Evolutionary conservation across 2,888 invertebrate species (phyloP).

Genomic region (Sesia bembeciformis): DNA sequence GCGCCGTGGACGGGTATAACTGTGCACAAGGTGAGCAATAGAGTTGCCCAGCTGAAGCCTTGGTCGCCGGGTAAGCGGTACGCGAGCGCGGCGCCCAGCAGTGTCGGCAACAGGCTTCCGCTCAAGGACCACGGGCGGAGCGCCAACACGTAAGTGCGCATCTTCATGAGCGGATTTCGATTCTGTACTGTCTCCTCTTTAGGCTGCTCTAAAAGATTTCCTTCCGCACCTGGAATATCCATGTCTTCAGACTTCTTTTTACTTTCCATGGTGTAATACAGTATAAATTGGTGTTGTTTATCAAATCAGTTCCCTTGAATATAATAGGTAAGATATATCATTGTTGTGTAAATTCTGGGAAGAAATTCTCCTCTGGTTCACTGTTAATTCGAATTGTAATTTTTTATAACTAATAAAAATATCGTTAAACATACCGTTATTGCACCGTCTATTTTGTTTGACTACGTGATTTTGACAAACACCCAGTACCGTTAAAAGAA

Average conservation of each 20-base stretch:
- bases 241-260: slow-evolving; percentile 38
- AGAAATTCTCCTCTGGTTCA: too few species aligned
- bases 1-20: slow-evolving; percentile 95
- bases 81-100: slow-evolving; percentile 91
- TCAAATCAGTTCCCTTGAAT: too few species aligned
- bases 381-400: too few species aligned
- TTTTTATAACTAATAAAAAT: too few species aligned
- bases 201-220: slow-evolving; percentile 60
- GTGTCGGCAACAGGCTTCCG: slow-evolving; percentile 91
- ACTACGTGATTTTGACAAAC: too few species aligned
- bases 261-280: too few species aligned
- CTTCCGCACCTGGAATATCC: slow-evolving; percentile 49
- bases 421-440: too few species aligned
- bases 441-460: too few species aligned
- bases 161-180: slow-evolving; percentile 83
- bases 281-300: too few species aligned
- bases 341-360: too few species aligned
- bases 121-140: slow-evolving; percentile 95
- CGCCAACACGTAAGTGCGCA: slow-evolving; percentile 91
- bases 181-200: slow-evolving; percentile 40
- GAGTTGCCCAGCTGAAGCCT: slow-evolving; percentile 85
- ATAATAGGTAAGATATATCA: too few species aligned
- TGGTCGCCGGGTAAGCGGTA: slow-evolving; percentile 85
- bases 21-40: slow-evolving; percentile 88
- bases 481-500: too few species aligned